Evolutionary conservation across 2,888 invertebrate genomes (phyloP).

Genomic region (Cistogaster globosa): DNA sequence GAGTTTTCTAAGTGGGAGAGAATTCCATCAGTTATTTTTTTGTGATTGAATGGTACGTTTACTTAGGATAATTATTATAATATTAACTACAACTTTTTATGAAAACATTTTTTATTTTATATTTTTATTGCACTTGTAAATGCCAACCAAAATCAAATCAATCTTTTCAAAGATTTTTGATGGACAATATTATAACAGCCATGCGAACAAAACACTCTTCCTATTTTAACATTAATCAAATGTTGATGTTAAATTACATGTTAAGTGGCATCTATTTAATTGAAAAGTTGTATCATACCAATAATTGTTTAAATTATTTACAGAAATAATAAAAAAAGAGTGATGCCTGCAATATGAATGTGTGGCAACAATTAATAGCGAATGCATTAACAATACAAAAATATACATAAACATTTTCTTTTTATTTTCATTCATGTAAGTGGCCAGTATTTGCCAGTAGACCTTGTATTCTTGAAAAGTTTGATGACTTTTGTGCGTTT

Average conservation of each 20-base stretch:
- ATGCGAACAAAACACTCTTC: constrained; percentile 27
- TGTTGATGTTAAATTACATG: constrained; percentile 51
- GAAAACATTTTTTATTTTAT: not conserved
- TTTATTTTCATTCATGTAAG: not conserved
- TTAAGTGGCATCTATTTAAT: constrained; percentile 45
- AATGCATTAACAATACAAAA: constrained; percentile 28
- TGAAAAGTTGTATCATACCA: constrained; percentile 35
- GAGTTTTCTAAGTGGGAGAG: no score
- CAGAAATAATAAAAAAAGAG: constrained; percentile 14
- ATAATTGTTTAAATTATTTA: constrained; percentile 24
- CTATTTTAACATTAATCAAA: constrained; percentile 56
- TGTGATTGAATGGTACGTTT: no score
- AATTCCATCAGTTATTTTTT: no score
- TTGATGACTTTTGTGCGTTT: constrained; percentile 45
- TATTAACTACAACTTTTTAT: not conserved
- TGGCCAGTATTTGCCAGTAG: constrained; percentile 42
- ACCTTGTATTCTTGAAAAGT: constrained; percentile 59
- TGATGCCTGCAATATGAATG: constrained; percentile 57
- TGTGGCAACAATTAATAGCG: constrained; percentile 62
- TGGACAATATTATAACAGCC: constrained; percentile 31
- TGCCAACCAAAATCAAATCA: constrained; percentile 53
- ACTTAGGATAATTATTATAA: no score
- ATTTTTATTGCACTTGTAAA: constrained; percentile 6
- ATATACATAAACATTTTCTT: not conserved
- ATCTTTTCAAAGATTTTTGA: constrained; percentile 47